A percentile compares a stretch with the other conserved stretches of the same genome.
Conservation (phyloP, 2,113 vertebrate species). For the Mus pahari region DNA sequence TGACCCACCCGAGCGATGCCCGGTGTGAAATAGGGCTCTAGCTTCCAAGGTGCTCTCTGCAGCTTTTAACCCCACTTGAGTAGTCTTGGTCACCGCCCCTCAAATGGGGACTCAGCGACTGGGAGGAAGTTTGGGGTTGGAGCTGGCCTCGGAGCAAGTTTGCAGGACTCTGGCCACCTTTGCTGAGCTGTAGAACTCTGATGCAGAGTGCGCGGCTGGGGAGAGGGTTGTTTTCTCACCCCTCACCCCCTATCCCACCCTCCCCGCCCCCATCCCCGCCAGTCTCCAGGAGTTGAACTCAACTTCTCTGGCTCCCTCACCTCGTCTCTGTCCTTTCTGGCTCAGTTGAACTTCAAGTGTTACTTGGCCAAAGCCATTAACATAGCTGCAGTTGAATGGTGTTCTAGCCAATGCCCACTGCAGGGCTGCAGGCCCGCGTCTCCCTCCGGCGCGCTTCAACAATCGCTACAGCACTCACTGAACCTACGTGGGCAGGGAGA, state of each 20-base stretch:
- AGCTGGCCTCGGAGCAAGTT: neutral
- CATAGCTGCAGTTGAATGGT: accelerated
- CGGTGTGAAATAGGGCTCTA: neutral
- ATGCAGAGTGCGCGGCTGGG: accelerated
- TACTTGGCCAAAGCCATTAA: neutral
- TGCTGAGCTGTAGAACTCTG: neutral
- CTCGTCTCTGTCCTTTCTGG: neutral
- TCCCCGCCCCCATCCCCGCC: accelerated
- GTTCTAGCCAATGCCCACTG: neutral
- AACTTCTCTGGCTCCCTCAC: accelerated
- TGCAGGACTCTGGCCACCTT: neutral
- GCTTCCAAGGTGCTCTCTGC: neutral
- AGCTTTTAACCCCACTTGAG: neutral
- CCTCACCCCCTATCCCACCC: accelerated
- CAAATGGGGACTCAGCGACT: neutral
- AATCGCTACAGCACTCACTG: neutral
- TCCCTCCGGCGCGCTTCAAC: neutral
- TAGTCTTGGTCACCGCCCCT: neutral
- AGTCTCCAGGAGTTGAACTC: accelerated
- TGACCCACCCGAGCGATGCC: neutral
- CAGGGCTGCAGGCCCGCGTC: accelerated
- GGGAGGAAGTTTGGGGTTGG: neutral
- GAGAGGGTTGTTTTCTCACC: neutral
- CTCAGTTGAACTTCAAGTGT: neutral
- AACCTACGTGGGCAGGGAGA: accelerated